Evolutionary conservation across 2,113 vertebrate species (phyloP).

Genomic region (Silurus meridionalis): DNA sequence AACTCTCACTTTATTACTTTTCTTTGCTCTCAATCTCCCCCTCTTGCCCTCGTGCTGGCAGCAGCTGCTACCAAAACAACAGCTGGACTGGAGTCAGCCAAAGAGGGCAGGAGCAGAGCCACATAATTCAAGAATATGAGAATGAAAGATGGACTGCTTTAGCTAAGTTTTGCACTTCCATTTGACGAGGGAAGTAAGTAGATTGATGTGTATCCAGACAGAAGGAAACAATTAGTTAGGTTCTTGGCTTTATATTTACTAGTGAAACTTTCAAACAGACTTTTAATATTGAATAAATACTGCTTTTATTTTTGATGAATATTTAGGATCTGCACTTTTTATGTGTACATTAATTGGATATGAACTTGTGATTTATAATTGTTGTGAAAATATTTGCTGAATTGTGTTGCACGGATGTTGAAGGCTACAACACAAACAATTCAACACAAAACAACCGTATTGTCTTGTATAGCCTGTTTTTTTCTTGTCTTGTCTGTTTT

Average conservation of each 20-base stretch:
- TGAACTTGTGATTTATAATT: background rate
- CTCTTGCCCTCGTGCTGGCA: conserved; percentile 44
- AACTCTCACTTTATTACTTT: conserved; percentile 60
- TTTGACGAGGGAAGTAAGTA: background rate
- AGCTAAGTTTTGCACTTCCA: background rate
- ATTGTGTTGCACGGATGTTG: background rate
- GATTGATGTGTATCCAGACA: background rate
- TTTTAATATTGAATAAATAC: no score
- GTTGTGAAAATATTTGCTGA: background rate
- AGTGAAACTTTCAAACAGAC: background rate
- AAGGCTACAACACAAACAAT: background rate
- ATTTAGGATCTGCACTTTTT: background rate
- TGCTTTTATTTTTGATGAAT: background rate
- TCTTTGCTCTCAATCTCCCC: conserved; percentile 27
- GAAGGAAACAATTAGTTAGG: background rate
- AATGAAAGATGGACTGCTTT: background rate
- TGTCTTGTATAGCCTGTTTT: no score
- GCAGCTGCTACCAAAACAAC: conserved; percentile 54
- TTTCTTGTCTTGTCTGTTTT: no score
- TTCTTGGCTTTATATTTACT: background rate
- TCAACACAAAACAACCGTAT: no score
- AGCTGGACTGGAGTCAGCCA: conserved; percentile 52
- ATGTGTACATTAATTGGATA: background rate
- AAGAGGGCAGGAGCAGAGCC: conserved; percentile 39
- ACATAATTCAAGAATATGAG: conserved; percentile 23